Evolutionary conservation across 2,888 invertebrate genomes (phyloP).

Genomic region (Hypselothyrea guttata): DNA sequence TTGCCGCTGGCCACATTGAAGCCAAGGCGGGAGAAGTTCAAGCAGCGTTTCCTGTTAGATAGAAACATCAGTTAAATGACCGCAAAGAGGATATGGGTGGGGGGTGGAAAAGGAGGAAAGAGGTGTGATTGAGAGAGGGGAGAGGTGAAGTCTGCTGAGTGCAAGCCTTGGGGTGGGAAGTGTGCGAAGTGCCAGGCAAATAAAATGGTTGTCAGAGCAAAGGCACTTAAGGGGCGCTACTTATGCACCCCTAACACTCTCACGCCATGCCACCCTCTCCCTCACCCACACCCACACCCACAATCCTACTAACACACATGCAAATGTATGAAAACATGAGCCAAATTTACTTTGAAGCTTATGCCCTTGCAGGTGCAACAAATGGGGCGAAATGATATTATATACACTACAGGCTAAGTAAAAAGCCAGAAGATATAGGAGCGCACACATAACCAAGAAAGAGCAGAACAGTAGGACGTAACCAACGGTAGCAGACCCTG

Average conservation of each 20-base stretch:
- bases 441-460: not conserved
- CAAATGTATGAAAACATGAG: conserved; percentile 30
- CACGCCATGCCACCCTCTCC: no score
- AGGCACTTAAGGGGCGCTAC: conserved; percentile 44
- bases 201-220: conserved; percentile 35
- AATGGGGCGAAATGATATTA: conserved; percentile 36
- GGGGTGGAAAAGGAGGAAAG: conserved; percentile 1
- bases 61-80: conserved; percentile 73
- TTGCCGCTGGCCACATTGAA: conserved; percentile 31
- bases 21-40: not conserved
- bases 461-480: no score
- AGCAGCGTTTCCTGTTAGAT: conserved; percentile 34
- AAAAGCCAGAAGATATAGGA: not conserved
- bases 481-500: no score
- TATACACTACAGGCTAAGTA: not conserved
- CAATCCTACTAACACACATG: not conserved
- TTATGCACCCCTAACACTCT: conserved; percentile 8
- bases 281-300: conserved; percentile 6
- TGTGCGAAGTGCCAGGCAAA: conserved; percentile 64
- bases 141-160: conserved; percentile 20
- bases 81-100: conserved; percentile 44
- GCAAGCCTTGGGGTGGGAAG: conserved; percentile 13
- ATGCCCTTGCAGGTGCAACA: conserved; percentile 32
- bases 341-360: conserved; percentile 32
- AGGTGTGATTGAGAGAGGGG: not conserved